Percentiles rank a stretch among this genome's conserved stretches.
These are phyloP conservation scores for Laspeyria flexula DNA, from an alignment of 2,888 invertebrate genomes.

Conservation along the genomic window DNA sequence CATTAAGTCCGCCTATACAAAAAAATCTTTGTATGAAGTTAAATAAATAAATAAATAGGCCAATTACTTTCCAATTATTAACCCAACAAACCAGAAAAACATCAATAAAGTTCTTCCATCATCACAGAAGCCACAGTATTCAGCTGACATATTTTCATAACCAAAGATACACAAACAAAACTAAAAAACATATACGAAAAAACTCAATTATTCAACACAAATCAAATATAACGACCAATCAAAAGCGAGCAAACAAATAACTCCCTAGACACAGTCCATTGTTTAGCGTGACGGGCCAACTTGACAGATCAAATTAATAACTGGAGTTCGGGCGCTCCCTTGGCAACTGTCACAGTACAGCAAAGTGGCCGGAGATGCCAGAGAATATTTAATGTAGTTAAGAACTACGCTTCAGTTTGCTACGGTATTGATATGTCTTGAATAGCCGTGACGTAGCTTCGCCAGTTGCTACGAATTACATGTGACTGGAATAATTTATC, in stretches of 20 bases:
- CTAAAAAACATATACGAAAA: no score
- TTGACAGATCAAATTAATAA: constrained; percentile 48
- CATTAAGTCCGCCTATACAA: no score
- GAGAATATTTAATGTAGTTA: constrained; percentile 37
- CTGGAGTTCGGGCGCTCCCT: constrained; percentile 28
- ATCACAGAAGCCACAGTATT: no score
- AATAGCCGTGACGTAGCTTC: background rate
- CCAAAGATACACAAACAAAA: no score
- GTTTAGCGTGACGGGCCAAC: constrained; percentile 25
- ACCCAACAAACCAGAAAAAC: no score
- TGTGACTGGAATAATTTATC: background rate
- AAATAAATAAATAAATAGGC: no score
- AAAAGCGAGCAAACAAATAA: constrained; percentile 25
- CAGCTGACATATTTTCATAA: no score
- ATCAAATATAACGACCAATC: constrained; percentile 15
- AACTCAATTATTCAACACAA: constrained; percentile 6
- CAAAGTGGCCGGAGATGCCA: constrained; percentile 27
- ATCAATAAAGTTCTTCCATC: no score
- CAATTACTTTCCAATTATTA: no score
- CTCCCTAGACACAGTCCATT: constrained; percentile 22
- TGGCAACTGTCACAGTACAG: constrained; percentile 32
- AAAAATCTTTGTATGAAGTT: no score
- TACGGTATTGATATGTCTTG: constrained; percentile 19
- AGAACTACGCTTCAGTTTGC: constrained; percentile 13
- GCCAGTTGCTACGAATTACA: background rate